Conservation (phyloP, 2,113 vertebrate genomes). For the Tyrannus savana region DNA sequence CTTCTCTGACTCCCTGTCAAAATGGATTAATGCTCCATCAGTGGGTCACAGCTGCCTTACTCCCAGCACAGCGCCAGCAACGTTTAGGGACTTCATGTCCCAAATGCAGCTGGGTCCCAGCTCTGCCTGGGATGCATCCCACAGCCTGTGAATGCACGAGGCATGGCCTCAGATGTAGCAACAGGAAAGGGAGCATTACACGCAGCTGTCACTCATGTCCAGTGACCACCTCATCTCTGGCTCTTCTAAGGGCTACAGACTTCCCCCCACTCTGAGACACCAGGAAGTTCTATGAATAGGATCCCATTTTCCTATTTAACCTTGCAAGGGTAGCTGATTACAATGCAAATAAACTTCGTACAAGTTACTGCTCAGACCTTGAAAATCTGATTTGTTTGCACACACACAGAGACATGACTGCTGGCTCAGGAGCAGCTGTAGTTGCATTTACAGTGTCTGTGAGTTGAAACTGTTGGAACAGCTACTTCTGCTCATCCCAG, state of each 20-base stretch:
- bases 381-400: background rate
- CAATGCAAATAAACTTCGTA: fast-evolving
- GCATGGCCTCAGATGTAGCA: background rate
- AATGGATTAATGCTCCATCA: background rate
- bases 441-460: background rate
- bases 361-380: background rate
- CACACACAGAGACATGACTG: fast-evolving
- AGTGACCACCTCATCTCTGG: background rate
- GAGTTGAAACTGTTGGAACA: background rate
- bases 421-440: background rate
- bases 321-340: background rate
- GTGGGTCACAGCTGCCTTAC: background rate
- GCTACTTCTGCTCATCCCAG: background rate
- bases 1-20: background rate
- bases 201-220: fast-evolving
- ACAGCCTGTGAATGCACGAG: background rate
- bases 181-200: background rate
- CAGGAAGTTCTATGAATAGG: background rate
- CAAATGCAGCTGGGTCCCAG: background rate
- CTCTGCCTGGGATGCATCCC: fast-evolving
- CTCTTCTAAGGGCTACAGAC: background rate
- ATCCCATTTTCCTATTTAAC: background rate
- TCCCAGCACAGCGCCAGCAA: background rate
- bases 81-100: fast-evolving
- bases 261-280: background rate